Conservation (phyloP, 1,140 invertebrate species). For the Apis cerana region DNA sequence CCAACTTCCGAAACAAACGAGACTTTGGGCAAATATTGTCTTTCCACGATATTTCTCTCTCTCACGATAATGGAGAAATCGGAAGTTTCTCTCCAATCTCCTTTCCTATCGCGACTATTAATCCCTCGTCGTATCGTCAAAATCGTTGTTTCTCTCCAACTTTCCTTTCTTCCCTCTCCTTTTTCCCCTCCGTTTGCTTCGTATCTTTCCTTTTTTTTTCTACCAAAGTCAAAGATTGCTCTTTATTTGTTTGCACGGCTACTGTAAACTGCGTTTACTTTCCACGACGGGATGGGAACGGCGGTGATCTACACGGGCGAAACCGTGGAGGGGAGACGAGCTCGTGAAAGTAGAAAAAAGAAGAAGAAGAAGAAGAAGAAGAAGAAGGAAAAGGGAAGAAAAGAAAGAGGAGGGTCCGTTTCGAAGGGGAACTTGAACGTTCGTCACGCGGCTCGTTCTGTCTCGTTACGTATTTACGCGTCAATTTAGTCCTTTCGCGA, state of each 20-base stretch:
- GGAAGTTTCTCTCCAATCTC: background rate
- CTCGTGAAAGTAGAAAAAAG: slow-evolving; percentile 28
- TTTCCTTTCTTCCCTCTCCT: background rate
- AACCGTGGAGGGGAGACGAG: background rate
- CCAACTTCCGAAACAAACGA: background rate
- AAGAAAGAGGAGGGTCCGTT: background rate
- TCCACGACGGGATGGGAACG: slow-evolving; percentile 1
- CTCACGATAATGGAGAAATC: slow-evolving; percentile 4
- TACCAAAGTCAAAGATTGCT: no score
- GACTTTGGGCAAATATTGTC: slow-evolving; percentile 29
- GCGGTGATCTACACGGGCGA: background rate
- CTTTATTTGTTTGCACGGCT: no score
- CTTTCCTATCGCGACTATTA: background rate
- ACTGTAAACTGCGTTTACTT: background rate
- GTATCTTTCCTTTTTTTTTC: no score
- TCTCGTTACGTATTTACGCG: slow-evolving; percentile 36
- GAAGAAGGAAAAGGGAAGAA: background rate
- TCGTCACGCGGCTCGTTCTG: slow-evolving; percentile 8
- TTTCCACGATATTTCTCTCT: background rate
- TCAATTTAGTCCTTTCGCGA: slow-evolving; percentile 37
- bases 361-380: background rate
- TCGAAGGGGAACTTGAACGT: background rate
- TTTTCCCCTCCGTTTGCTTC: no score
- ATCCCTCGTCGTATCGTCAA: background rate
- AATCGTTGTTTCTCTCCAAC: no score